A percentile compares a stretch with the other conserved stretches of the same genome.
These are phyloP conservation scores for Chironomus tepperi DNA, from an alignment of 1,140 invertebrate species.

Conservation along the genomic window DNA sequence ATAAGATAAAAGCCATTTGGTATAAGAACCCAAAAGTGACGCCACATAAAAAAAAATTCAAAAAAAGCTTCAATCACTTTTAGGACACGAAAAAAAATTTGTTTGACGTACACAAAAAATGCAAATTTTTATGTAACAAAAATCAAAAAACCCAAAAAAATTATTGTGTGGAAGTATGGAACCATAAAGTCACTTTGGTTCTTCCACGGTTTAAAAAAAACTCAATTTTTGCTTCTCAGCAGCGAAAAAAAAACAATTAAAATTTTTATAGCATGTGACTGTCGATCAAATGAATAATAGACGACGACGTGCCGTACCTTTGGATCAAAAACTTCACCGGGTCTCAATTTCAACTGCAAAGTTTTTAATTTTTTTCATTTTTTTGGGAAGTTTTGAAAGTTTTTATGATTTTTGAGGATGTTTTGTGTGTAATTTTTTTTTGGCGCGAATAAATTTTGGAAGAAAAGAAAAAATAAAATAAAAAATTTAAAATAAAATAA, in stretches of 20 bases:
- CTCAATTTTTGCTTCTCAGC: neutral
- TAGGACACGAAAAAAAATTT: neutral
- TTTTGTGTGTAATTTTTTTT: neutral
- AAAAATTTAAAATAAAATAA: constrained; percentile 7
- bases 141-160: neutral
- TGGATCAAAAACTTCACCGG: constrained; percentile 65
- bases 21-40: too few species aligned
- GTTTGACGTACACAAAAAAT: neutral
- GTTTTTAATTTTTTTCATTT: constrained; percentile 28
- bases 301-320: constrained; percentile 51
- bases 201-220: neutral
- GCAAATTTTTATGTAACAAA: neutral
- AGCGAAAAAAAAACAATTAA: constrained; percentile 15
- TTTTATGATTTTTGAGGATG: neutral
- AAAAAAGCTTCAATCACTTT: neutral
- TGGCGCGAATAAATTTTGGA: neutral
- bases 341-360: constrained; percentile 59
- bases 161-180: neutral
- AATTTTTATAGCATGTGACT: constrained; percentile 31
- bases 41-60: neutral
- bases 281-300: neutral
- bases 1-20: too few species aligned
- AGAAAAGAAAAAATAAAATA: neutral
- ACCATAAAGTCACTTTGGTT: neutral
- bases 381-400: neutral